Evolutionary conservation across 2,113 vertebrate species (phyloP).

Genomic region (Dromaius novaehollandiae): DNA sequence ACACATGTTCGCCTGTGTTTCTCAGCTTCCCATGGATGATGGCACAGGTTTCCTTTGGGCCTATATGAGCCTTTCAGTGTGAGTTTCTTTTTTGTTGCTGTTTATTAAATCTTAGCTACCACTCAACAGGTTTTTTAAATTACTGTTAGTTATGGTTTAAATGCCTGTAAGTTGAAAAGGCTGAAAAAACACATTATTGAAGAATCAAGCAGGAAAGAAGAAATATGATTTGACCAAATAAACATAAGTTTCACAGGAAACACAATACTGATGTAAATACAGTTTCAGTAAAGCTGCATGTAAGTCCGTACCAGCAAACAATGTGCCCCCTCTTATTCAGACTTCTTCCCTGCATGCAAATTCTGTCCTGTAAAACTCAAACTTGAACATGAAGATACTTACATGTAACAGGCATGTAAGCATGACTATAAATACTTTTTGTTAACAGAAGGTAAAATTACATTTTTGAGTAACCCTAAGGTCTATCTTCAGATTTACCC

Average conservation of each 20-base stretch:
- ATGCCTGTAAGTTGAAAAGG: background rate
- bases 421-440: background rate
- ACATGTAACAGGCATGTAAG: background rate
- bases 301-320: background rate
- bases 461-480: background rate
- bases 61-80: background rate
- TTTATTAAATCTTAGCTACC: background rate
- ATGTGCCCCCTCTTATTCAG: background rate
- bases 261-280: background rate
- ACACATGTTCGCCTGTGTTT: background rate
- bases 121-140: background rate
- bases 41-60: background rate
- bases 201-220: background rate
- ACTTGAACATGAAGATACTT: background rate
- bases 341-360: background rate
- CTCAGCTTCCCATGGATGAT: background rate
- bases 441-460: background rate
- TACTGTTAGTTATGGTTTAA: background rate
- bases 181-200: background rate
- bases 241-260: background rate
- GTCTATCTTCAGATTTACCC: background rate
- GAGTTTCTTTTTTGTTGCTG: background rate
- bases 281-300: background rate
- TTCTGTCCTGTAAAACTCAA: background rate
- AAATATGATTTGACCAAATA: background rate